Evolutionary conservation across 2,888 invertebrate genomes (phyloP).

Genomic region (Scrobipalpa costella): DNA sequence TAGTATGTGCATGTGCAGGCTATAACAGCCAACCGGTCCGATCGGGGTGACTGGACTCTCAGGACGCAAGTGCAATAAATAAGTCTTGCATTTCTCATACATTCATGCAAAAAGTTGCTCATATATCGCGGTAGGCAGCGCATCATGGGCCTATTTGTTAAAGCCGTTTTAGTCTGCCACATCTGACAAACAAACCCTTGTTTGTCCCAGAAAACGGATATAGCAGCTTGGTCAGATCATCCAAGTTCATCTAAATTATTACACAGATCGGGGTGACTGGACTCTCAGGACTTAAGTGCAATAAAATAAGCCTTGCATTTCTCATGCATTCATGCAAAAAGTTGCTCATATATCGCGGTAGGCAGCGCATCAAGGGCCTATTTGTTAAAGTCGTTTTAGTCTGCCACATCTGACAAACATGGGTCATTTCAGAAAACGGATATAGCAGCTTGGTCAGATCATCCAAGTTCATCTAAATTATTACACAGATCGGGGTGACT

Average conservation of each 20-base stretch:
- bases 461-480: no score
- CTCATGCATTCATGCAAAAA: constrained; percentile 2
- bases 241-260: no score
- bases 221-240: no score
- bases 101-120: not conserved
- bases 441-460: no score
- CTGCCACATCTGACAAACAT: no score
- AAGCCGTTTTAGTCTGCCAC: no score
- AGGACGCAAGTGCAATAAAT: not conserved
- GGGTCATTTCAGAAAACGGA: no score
- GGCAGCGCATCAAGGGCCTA: no score
- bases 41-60: not conserved
- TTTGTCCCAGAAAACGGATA: no score
- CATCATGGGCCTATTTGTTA: no score
- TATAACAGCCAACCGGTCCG: not conserved
- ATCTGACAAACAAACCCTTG: no score
- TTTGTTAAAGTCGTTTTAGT: no score
- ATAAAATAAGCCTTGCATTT: not conserved
- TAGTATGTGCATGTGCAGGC: not conserved
- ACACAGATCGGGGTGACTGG: not conserved
- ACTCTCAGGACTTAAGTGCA: not conserved
- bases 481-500: not conserved
- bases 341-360: not conserved
- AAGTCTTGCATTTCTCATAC: constrained; percentile 2
- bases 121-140: not conserved